Percentiles rank a stretch among this genome's conserved stretches.
phyloP scores from a whole-genome alignment of 1,140 invertebrate species.

The Bombus polaris region DNA sequence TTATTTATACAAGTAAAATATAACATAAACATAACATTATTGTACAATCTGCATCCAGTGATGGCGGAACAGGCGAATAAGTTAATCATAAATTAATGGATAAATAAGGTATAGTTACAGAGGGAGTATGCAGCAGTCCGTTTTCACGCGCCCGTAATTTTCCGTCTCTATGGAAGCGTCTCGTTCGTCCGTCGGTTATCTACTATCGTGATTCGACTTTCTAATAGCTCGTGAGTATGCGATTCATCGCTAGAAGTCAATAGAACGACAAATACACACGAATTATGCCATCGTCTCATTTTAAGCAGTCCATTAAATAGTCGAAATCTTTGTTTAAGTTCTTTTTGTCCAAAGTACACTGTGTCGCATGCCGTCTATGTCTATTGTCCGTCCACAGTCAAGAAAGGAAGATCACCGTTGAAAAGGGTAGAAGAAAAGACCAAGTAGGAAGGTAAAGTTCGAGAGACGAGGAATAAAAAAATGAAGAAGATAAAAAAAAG shows the following conservation, averaged over 20 bases:
- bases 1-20: constrained; percentile 74
- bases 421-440: background rate
- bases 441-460: background rate
- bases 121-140: background rate
- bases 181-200: constrained; percentile 39
- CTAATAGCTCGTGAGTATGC: constrained; percentile 63
- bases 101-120: constrained; percentile 34
- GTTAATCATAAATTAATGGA: constrained; percentile 55
- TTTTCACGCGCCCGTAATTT: background rate
- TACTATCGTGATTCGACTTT: constrained; percentile 25
- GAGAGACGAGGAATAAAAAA: background rate
- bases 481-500: too few species aligned
- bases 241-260: constrained; percentile 47
- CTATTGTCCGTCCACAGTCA: background rate
- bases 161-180: constrained; percentile 22
- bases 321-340: background rate
- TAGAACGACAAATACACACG: background rate
- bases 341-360: background rate
- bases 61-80: constrained; percentile 56
- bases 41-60: constrained; percentile 67
- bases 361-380: background rate
- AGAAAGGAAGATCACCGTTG: background rate
- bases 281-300: background rate
- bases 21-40: constrained; percentile 68
- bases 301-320: background rate